Base-by-base conservation (phyloP, 2,888 invertebrate species). In the Rhogogaster chlorosoma region DNA sequence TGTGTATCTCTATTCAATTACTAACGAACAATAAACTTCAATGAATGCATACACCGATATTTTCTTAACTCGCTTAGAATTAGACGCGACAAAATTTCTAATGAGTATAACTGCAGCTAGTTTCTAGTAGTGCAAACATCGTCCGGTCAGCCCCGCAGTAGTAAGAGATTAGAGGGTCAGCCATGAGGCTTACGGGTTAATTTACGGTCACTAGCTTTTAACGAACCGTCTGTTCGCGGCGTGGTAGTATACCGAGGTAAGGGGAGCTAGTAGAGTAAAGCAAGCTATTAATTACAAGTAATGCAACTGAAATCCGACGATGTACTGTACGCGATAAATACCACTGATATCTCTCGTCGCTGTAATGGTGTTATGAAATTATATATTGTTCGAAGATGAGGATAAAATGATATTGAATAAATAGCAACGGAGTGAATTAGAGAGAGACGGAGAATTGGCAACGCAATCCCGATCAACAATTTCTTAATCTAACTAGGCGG, bases 171-270 rank as follows among this genome's bases (percentile, higher is more conserved):
- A 73, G 42, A 42, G 42, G 71, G 42, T 73, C 71, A 36, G 71
- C 71, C 71, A 18, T 42, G n/a, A 73, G 71, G 71, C 71, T 73
- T 73, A 73, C 71, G 22, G 61, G 71, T 73, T 73, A 73, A 73
- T 73, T 73, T 42, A 73, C 71, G 71, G 42, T 42, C 26, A 38
- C 42, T 36, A 38, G 71, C 71, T 73, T 73, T 42, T 73, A 73
- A 73, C 71, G 71, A 73, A 73, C 71, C 71, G 38, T 73, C 71
- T 73, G 71, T 73, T 73, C 42, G 38, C 71, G 71, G 42, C 22
- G 42, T 42, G 71, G 42, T 42, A 73, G 22, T 42, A 42, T 6
- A n/a, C n/a, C 18, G 36, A 73, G 9, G 22, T 32, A 29, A 67
- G 18, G 32, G 67, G 32, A 61, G 6, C 26, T 10, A 26, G 26